These are phyloP conservation scores for Antrozous pallidus DNA, from an alignment of 2,797 vertebrate species.

Conservation along the genomic window DNA sequence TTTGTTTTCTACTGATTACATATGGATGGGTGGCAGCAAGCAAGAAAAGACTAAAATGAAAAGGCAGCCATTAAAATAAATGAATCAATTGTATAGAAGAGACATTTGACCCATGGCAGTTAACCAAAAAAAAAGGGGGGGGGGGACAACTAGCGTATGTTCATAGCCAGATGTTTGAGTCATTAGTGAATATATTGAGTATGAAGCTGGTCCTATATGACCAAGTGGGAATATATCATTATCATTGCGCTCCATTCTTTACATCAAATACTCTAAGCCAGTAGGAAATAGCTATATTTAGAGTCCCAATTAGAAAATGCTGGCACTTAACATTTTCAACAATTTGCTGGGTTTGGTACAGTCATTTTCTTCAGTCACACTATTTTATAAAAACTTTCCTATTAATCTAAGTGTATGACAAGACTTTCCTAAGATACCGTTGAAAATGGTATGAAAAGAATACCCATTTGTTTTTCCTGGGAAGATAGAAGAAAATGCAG, in stretches of 20 bases:
- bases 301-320: not conserved
- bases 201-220: constrained; percentile 6
- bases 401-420: not conserved
- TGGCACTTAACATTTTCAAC: not conserved
- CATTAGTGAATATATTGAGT: not conserved
- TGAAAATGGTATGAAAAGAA: constrained; percentile 8
- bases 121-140: not conserved
- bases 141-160: not conserved
- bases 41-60: constrained; percentile 26
- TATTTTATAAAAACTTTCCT: not conserved
- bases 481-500: constrained; percentile 30
- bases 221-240: not conserved
- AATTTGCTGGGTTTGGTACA: not conserved
- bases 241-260: constrained; percentile 21
- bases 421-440: not conserved
- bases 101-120: constrained; percentile 57
- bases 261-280: constrained; percentile 3
- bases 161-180: not conserved
- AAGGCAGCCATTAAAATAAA: not conserved
- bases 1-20: not conserved
- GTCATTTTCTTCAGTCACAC: not conserved
- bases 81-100: not conserved
- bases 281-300: not conserved
- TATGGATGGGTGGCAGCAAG: constrained; percentile 20
- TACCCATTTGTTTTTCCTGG: not conserved